Base-by-base conservation (phyloP, 2,888 invertebrate species). In the Oegoconia quadripuncta region DNA sequence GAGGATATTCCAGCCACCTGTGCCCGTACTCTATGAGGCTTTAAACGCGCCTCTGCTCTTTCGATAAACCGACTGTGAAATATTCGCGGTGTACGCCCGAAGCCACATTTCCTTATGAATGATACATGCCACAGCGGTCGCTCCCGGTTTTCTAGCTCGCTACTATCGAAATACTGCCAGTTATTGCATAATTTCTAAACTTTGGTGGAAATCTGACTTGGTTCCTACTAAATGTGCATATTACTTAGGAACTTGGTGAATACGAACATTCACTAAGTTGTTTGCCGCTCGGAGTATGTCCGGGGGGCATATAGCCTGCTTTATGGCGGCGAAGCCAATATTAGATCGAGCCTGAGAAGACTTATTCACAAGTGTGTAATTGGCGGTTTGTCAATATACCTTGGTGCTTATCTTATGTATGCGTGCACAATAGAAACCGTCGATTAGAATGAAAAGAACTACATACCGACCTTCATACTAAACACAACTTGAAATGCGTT, bases 41-140 rank as follows among this genome's bases (percentile, higher is more conserved):
- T 82, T 84, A 83, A 82, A 76, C 74, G 75, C 77, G 77, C 63
- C 63, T 73, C 74, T 65, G 72, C 73, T 77, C 74, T 72, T 73
- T 78, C 80, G 80, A 84, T 81, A 83, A 82, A 83, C 79, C 77
- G 75, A 73, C 73, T 81, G 81, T 82, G 78, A 84, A 81, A 82
- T 84, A 83, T 83, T 77, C 74, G 73, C 71, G 71, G 74, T 67
- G 74, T 71, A 64, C 67, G 73, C 66, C 55, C 58, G 59, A 55
- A 66, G 68, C 73, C 73, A 66, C 74, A 75, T 79, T 75, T 79
- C 68, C 80, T 78, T 82, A 82, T 82, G 81, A 82, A 84, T 84
- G 81, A 84, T 81, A 83, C 83, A 84, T 83, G 76, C 66, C 69
- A 59, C 59, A 60, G 50, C 57, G 59, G 64, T 55, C 60, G 37